Percentiles rank a stretch among this genome's conserved stretches.
Conservation (phyloP, 2,888 invertebrate species). For the Meganola albula region DNA sequence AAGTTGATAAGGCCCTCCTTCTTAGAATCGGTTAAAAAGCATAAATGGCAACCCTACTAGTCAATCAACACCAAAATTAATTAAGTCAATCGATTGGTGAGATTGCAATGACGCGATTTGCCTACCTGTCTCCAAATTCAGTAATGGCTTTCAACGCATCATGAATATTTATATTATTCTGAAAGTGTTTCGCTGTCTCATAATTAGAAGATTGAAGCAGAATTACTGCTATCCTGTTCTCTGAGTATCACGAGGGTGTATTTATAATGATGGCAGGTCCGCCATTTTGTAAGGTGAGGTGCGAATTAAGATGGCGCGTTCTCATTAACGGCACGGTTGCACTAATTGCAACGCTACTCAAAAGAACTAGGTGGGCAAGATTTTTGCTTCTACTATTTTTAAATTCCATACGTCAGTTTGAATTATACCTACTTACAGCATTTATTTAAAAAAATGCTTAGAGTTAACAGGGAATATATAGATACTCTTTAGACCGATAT, state of each 20-base stretch:
- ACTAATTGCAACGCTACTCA: constrained; percentile 43
- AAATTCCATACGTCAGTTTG: too few relatives aligned
- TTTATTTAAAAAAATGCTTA: too few relatives aligned
- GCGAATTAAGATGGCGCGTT: constrained; percentile 39
- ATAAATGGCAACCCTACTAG: too few relatives aligned
- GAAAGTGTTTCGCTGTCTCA: too few relatives aligned
- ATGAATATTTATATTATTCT: constrained; percentile 38
- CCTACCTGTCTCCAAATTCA: background rate
- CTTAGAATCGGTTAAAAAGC: too few relatives aligned
- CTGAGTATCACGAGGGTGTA: constrained; percentile 5
- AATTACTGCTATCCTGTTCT: too few relatives aligned
- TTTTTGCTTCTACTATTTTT: too few relatives aligned
- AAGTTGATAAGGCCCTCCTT: too few relatives aligned
- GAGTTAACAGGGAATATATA: too few relatives aligned
- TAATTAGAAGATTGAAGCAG: too few relatives aligned
- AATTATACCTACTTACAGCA: constrained; percentile 5
- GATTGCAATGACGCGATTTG: constrained; percentile 9
- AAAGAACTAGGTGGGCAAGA: constrained; percentile 19
- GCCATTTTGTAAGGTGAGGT: constrained; percentile 41
- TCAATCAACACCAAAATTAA: constrained; percentile 26
- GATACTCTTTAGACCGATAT: too few relatives aligned
- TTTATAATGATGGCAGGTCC: constrained; percentile 10
- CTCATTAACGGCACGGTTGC: constrained; percentile 43
- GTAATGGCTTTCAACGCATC: constrained; percentile 12
- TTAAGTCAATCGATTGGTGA: constrained; percentile 20